Percentiles rank a stretch among this genome's conserved stretches.
Evolutionary conservation across 2,113 vertebrate genomes (phyloP).

Genomic region (Albula goreensis): DNA sequence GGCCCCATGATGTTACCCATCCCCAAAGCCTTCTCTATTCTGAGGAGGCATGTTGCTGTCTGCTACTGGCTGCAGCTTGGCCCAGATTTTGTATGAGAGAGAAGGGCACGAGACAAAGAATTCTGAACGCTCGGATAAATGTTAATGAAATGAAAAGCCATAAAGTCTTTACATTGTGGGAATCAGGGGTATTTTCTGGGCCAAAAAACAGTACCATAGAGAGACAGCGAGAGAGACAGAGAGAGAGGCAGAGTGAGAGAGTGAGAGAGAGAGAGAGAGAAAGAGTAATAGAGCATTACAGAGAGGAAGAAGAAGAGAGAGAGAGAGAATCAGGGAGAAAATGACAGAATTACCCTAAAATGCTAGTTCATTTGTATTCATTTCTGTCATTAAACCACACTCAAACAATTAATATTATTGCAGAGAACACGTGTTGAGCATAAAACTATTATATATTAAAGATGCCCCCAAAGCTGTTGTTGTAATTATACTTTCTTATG

Average conservation of each 20-base stretch:
- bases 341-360: not conserved
- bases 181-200: not conserved
- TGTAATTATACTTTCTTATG: not conserved
- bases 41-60: not conserved
- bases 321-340: too few species aligned
- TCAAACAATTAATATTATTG: not conserved
- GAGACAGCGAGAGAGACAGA: not conserved
- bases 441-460: conserved; percentile 18
- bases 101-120: not conserved
- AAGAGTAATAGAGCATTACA: too few species aligned
- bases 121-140: not conserved
- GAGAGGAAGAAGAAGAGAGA: not conserved
- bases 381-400: not conserved
- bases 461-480: conserved; percentile 12
- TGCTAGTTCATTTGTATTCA: not conserved
- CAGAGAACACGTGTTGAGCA: not conserved
- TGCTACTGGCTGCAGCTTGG: not conserved
- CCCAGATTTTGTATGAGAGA: not conserved
- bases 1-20: not conserved
- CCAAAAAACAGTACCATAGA: too few species aligned
- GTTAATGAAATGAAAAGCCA: conserved; percentile 7
- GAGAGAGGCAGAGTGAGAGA: not conserved
- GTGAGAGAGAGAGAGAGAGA: not conserved
- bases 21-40: not conserved
- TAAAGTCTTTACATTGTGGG: not conserved